Conservation (phyloP, 2,888 invertebrate genomes). For the Ichneumoninae sp. region DNA sequence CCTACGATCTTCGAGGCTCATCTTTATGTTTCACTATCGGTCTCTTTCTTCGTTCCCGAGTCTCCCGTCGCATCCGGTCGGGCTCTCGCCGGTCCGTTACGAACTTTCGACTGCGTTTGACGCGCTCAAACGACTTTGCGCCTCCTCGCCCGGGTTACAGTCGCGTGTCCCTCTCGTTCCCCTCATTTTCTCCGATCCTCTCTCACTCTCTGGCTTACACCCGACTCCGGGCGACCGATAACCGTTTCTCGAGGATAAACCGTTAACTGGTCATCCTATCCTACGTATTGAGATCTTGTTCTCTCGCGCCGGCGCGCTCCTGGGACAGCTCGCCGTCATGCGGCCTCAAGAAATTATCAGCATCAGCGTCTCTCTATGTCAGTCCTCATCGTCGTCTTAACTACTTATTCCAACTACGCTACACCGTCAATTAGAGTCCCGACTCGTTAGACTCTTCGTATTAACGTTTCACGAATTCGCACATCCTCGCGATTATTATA, state of each 20-base stretch:
- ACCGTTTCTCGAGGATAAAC: slow-evolving; percentile 76
- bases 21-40: slow-evolving; percentile 15
- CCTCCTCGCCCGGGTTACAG: slow-evolving; percentile 34
- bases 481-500: slow-evolving; percentile 31
- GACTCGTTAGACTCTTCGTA: slow-evolving; percentile 46
- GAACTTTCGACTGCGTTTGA: slow-evolving; percentile 61
- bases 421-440: slow-evolving; percentile 55
- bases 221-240: slow-evolving; percentile 68
- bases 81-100: slow-evolving; percentile 40
- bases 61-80: slow-evolving; percentile 5
- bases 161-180: slow-evolving; percentile 38
- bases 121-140: slow-evolving; percentile 28
- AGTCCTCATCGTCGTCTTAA: slow-evolving; percentile 28
- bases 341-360: slow-evolving; percentile 27
- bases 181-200: slow-evolving; percentile 20
- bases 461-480: slow-evolving; percentile 48
- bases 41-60: slow-evolving; percentile 45
- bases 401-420: slow-evolving; percentile 9
- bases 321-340: slow-evolving; percentile 32
- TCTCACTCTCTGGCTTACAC: slow-evolving; percentile 26
- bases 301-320: slow-evolving; percentile 29
- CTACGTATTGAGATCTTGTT: slow-evolving; percentile 68
- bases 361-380: slow-evolving; percentile 26
- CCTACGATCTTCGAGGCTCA: slow-evolving; percentile 23
- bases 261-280: slow-evolving; percentile 76